Evolutionary conservation across 30 jellyfish, hydroid and myxozoan genomes (phyloP).

Genomic region (Aurelia coerulea): DNA sequence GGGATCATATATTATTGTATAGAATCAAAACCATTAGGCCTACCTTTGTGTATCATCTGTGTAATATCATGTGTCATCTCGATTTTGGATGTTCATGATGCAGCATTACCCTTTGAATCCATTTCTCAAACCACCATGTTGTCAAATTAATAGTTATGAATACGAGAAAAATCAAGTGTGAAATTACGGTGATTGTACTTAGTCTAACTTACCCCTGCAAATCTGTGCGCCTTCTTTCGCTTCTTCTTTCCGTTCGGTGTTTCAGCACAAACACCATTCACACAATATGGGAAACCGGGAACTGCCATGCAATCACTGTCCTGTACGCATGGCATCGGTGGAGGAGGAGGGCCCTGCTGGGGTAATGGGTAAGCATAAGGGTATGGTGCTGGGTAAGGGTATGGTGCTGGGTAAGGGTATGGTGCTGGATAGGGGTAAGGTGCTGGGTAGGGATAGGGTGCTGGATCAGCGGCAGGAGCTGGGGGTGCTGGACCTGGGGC

Average conservation of each 20-base stretch:
- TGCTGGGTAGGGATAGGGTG: slow-evolving; percentile 20
- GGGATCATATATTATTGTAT: too few species aligned
- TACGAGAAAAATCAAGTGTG: neutral
- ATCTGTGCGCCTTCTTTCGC: slow-evolving; percentile 40
- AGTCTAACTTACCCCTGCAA: slow-evolving; percentile 12
- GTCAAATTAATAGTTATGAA: too few species aligned
- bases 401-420: slow-evolving; percentile 34
- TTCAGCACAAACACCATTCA: slow-evolving; percentile 48
- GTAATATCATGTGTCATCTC: too few species aligned
- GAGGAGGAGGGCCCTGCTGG: slow-evolving; percentile 35
- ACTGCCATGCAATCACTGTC: slow-evolving; percentile 28
- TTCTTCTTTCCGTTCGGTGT: slow-evolving; percentile 34
- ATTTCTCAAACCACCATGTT: too few species aligned
- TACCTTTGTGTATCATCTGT: too few species aligned
- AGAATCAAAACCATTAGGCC: too few species aligned
- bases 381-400: slow-evolving; percentile 30
- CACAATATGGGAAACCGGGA: slow-evolving; percentile 40
- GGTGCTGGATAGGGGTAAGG: slow-evolving; percentile 11
- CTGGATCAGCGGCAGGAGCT: slow-evolving; percentile 36
- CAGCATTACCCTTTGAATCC: too few species aligned
- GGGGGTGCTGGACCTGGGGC: slow-evolving; percentile 42
- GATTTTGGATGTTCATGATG: too few species aligned
- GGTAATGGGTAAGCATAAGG: slow-evolving; percentile 11
- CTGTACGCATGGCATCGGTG: slow-evolving; percentile 35
- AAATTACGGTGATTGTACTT: neutral